Evolutionary conservation across 2,888 invertebrate genomes (phyloP).

Genomic region (Heliconius sara): DNA sequence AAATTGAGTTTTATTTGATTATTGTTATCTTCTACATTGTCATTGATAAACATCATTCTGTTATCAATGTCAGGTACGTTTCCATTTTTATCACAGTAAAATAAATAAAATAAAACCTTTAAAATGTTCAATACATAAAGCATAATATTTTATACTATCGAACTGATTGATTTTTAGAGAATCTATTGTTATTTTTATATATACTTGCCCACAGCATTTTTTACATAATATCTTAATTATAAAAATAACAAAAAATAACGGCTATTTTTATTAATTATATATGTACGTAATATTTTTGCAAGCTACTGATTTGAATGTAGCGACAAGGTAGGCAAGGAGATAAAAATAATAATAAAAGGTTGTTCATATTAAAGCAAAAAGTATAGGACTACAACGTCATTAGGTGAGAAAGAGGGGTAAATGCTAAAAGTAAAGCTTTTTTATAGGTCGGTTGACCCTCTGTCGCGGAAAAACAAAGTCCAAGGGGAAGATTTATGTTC

Average conservation of each 20-base stretch:
- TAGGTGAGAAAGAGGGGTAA: slow-evolving; percentile 37
- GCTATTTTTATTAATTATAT: neutral
- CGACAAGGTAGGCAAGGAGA: neutral
- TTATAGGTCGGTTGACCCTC: slow-evolving; percentile 63
- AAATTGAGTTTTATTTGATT: neutral
- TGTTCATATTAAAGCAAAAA: slow-evolving; percentile 20
- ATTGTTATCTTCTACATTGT: neutral
- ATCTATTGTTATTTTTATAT: neutral
- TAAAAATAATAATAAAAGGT: slow-evolving; percentile 23
- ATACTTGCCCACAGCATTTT: neutral
- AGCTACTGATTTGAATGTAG: neutral
- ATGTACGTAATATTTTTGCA: neutral
- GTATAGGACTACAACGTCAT: slow-evolving; percentile 24
- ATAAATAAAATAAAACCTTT: neutral
- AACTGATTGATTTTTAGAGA: neutral
- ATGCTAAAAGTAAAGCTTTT: slow-evolving; percentile 49
- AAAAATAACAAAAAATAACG: neutral
- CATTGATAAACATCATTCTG: neutral
- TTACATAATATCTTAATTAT: neutral
- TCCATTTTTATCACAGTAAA: neutral
- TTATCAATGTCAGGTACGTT: neutral
- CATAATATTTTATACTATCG: neutral
- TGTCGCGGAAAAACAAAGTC: slow-evolving; percentile 61
- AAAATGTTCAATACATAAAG: neutral
- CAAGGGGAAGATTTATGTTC: slow-evolving; percentile 67